Evolutionary conservation across 2,113 vertebrate genomes (phyloP).

Genomic region (Nematolebias whitei): DNA sequence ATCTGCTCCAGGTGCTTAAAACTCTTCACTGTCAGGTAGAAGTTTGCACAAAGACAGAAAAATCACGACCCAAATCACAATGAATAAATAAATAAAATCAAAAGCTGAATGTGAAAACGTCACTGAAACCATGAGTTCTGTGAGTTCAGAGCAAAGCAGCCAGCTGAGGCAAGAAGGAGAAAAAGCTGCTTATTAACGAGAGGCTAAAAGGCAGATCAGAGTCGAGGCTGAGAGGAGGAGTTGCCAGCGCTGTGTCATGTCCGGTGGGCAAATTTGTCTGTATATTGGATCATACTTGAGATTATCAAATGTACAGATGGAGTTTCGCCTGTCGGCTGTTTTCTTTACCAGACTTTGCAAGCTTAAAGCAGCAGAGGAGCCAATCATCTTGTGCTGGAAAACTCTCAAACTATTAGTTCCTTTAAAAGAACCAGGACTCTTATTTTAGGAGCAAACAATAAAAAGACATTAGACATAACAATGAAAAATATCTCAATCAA

Average conservation of each 20-base stretch:
- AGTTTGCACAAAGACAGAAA: not conserved
- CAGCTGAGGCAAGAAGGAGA: not conserved
- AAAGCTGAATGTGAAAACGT: not conserved
- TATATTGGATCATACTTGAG: not conserved
- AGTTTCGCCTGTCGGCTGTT: not conserved
- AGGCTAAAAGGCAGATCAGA: not conserved
- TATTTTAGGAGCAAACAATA: not conserved
- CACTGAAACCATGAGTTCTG: not conserved
- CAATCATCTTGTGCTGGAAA: not conserved
- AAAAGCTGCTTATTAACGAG: not conserved
- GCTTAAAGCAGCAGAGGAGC: not conserved
- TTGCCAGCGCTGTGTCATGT: not conserved
- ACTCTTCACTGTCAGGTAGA: not conserved
- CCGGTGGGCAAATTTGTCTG: not conserved
- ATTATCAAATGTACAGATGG: not conserved
- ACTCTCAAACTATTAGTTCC: not conserved
- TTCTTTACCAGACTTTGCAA: conserved; percentile 1
- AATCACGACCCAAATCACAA: not conserved
- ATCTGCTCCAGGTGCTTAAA: not conserved
- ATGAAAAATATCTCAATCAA: not conserved
- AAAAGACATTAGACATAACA: not conserved
- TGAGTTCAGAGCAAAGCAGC: not conserved
- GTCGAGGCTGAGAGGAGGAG: not conserved
- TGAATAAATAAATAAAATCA: not conserved
- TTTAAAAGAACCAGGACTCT: not conserved